Base-by-base conservation (phyloP, 2,113 vertebrate species). In the Aegotheles bennettii region DNA sequence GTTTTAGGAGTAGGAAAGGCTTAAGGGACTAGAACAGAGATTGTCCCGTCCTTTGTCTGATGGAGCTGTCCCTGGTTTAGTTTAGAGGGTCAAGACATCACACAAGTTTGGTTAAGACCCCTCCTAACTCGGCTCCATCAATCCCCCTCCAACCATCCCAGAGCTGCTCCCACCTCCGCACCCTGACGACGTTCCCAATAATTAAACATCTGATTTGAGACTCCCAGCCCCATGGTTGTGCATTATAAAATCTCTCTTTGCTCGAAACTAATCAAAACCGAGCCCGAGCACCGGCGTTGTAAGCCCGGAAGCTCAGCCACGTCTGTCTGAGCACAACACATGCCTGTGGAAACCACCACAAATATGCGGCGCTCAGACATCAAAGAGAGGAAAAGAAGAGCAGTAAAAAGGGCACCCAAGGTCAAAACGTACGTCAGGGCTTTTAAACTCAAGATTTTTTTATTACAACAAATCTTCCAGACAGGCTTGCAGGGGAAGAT, bases 331-430 rank as follows among this genome's bases (percentile, higher is more conserved):
- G 86, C 48, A 57, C 25, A 43, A 54, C 57, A 56, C 61, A 51
- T 3, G 57, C 82, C 82, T 42, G 67, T 89, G 74, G 85, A 92
- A 84, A 93, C 8, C n/a, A 33, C 75, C 75, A 57, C 85, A 93
- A 95, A 53, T 33, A 93, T 40, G 50, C 36, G 1, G 88, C 8
- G 1, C 42, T 63, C 80, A n/a, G 73, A 61, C 87, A 91, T 79
- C 74, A 80, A 76, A 95, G 81, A 14, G n/a, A 76, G 84, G 57
- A 84, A 89, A 87, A 92, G 87, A 76, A 15, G 57, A 80, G 87
- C 70, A 69, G 81, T 29, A 45, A 91, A 94, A 85, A 54, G 81
- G 89, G 38, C 54, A 85, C 50, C 51, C 87, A 65, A 95, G 84
- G 87, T 83, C 87, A 91, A 85, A 87, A 68, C 5, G 0, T 42